Conservation (phyloP, 2,113 vertebrate genomes). For the Panthera tigris region DNA sequence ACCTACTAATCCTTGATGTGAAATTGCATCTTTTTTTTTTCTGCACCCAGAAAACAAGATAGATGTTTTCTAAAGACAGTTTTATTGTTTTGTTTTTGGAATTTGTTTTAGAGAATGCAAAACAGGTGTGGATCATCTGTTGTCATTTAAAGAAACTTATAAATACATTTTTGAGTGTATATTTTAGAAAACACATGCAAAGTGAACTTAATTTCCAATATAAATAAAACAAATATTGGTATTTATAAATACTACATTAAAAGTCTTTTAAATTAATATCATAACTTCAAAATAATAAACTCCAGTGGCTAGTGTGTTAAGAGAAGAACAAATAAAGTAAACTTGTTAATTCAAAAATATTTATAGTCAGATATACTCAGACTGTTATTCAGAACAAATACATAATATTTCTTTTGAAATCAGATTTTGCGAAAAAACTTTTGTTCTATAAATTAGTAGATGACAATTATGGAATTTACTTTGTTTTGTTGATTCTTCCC, state of each 20-base stretch:
- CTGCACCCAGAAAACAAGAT: conserved; percentile 64
- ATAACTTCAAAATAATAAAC: conserved; percentile 64
- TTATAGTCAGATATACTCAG: conserved; percentile 3
- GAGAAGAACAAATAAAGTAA: conserved; percentile 53
- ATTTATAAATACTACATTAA: conserved; percentile 75
- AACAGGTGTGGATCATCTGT: conserved; percentile 82
- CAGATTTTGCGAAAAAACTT: background rate
- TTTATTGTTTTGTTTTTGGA: conserved; percentile 75
- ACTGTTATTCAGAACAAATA: background rate
- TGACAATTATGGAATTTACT: background rate
- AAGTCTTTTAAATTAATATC: conserved; percentile 68
- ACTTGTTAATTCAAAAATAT: conserved; percentile 58
- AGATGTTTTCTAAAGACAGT: conserved; percentile 66
- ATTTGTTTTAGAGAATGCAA: conserved; percentile 76
- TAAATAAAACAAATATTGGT: conserved; percentile 74
- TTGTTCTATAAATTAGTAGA: background rate
- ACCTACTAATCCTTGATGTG: conserved; percentile 59
- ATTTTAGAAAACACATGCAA: conserved; percentile 77
- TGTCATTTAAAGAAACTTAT: conserved; percentile 72
- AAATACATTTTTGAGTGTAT: conserved; percentile 67
- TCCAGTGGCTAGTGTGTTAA: conserved; percentile 57
- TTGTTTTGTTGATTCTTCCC: background rate
- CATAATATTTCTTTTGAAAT: conserved; percentile 1
- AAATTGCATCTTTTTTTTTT: conserved; percentile 25
- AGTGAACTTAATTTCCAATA: conserved; percentile 73